phyloP scores from a whole-genome alignment of 2,113 vertebrate species.

The Puffinus mauretanicus region DNA sequence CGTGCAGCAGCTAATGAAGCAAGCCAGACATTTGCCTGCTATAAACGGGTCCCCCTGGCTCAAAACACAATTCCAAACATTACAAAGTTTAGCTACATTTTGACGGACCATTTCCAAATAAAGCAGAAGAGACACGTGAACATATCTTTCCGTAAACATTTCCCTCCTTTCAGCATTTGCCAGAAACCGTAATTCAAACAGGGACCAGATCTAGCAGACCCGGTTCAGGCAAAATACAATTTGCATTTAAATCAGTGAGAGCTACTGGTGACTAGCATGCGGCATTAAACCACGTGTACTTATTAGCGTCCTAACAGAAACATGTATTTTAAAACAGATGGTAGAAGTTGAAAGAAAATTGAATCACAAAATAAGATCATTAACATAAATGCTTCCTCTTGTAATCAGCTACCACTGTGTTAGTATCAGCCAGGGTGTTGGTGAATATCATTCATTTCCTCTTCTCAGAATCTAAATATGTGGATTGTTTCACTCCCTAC shows the following conservation, averaged over 20 bases:
- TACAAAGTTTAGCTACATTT: neutral
- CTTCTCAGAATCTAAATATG: neutral
- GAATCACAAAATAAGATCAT: constrained; percentile 43
- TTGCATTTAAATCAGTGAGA: constrained; percentile 5
- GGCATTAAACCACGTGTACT: neutral
- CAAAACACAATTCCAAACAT: neutral
- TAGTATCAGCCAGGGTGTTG: neutral
- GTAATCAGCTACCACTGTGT: constrained; percentile 55
- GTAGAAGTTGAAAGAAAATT: constrained; percentile 51
- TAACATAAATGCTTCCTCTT: constrained; percentile 58
- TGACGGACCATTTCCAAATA: neutral
- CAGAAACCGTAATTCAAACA: neutral
- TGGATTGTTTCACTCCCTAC: neutral
- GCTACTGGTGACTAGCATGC: neutral
- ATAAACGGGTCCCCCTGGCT: neutral
- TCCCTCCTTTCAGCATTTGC: neutral
- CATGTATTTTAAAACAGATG: constrained; percentile 53
- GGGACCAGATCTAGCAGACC: neutral
- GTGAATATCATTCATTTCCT: neutral
- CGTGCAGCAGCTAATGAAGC: neutral
- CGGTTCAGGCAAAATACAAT: neutral
- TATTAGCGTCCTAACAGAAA: constrained; percentile 4
- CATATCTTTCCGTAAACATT: neutral
- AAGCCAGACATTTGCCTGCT: neutral
- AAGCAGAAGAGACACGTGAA: neutral